phyloP scores from a whole-genome alignment of 2,797 vertebrate species.

The Sebastes hopkinsi region DNA sequence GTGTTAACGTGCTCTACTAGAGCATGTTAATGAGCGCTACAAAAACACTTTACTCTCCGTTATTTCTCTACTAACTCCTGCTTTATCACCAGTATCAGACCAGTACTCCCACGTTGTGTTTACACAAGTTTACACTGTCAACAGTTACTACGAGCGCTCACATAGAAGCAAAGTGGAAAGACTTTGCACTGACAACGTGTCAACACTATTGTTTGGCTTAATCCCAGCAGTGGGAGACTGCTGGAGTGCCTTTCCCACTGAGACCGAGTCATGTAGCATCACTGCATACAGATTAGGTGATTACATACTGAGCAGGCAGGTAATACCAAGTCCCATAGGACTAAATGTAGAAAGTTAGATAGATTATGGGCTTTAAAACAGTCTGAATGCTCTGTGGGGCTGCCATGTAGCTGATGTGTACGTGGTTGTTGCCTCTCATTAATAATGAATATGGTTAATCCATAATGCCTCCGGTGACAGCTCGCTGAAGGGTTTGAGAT shows the following conservation, averaged over 20 bases:
- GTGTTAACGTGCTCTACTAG: not conserved
- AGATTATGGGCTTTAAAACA: not conserved
- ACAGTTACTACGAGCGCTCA: slow-evolving; percentile 6
- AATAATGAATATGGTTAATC: not conserved
- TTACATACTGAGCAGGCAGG: slow-evolving; percentile 1
- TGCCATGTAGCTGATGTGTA: not conserved
- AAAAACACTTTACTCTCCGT: not conserved
- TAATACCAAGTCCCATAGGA: slow-evolving; percentile 1
- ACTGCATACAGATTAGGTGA: slow-evolving; percentile 19
- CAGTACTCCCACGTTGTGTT: not conserved
- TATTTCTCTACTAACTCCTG: not conserved
- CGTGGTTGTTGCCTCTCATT: not conserved
- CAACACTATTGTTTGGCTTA: slow-evolving; percentile 28
- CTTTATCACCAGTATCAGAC: not conserved
- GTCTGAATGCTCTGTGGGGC: not conserved
- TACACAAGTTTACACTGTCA: not conserved
- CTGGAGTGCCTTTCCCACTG: slow-evolving; percentile 19
- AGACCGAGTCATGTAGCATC: not conserved
- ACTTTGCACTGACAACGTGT: slow-evolving; percentile 23
- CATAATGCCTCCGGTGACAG: not conserved
- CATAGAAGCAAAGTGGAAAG: not conserved
- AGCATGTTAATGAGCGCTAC: not conserved
- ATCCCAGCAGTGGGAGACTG: slow-evolving; percentile 19
- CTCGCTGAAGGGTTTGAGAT: not conserved
- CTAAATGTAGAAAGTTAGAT: not conserved